Percentiles rank a stretch among this genome's conserved stretches.
Conservation (phyloP, 2,797 vertebrate species). For the Heterohyrax brucei region DNA sequence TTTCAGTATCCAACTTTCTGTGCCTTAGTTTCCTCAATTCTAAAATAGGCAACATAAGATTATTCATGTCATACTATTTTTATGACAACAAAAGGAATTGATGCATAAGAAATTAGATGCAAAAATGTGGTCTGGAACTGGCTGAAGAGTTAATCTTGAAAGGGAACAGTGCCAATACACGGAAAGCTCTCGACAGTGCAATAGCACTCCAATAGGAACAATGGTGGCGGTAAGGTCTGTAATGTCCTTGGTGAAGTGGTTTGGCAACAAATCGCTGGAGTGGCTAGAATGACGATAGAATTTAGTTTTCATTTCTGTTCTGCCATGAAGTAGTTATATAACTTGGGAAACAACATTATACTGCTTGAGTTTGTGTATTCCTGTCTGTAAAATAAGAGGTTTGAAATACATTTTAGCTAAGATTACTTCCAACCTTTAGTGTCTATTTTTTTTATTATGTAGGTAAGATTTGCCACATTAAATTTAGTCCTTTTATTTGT, state of each 20-base stretch:
- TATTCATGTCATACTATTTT: not conserved
- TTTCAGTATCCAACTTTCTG: not conserved
- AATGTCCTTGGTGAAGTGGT: not conserved
- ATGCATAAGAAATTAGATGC: not conserved
- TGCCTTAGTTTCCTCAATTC: not conserved
- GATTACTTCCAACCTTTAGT: not conserved
- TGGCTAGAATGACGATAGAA: not conserved
- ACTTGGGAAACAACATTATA: not conserved
- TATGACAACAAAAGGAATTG: constrained; percentile 8
- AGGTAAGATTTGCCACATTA: not conserved
- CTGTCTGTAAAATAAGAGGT: not conserved
- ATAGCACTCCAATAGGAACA: not conserved
- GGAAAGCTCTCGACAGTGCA: not conserved
- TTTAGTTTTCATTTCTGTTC: constrained; percentile 7
- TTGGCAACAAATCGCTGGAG: not conserved
- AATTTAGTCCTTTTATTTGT: constrained; percentile 4
- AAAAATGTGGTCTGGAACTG: not conserved
- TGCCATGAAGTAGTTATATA: not conserved
- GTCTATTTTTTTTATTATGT: not conserved
- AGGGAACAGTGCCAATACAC: not conserved
- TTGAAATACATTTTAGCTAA: constrained; percentile 4
- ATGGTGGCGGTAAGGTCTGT: not conserved
- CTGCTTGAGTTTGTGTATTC: not conserved
- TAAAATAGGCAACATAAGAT: not conserved
- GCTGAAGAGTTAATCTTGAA: not conserved